Evolutionary conservation across 2,888 invertebrate genomes (phyloP), one percentile per base, ranked within the genome.

Genomic region (Brenthis daphne): DNA sequence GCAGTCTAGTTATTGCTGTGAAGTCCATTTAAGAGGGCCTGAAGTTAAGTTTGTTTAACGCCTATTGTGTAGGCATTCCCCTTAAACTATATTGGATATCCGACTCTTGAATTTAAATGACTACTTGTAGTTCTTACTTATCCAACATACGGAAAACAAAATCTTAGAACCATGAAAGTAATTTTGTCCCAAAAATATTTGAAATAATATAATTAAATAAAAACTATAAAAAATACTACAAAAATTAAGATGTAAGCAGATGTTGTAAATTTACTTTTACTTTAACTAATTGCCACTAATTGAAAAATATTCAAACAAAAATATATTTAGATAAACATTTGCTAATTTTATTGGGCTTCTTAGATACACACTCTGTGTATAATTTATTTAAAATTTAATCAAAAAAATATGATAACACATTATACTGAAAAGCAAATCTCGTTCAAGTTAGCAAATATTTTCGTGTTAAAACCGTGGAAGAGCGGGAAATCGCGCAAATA

Each of bases 1-100:
- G 78, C 78, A 77, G 75, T 82, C 83, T 84, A 72, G 85, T 87
- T 88, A 86, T 88, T 86, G 82, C 85, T 85, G 85, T 85, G 76
- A 77, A 86, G 85, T 84, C 72, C 72, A 74, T 71, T 77, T 71
- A 67, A 70, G 76, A 70, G 73, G 68, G 69, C 66, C 61, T 66
- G 60, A 60, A 70, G 64, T 53, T 65, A 73, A 72, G 60, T 69
- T 74, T 65, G 72, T 71, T 58, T 68, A 65, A 68, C 63, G 60
- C 56, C 67, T 75, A 77, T 68, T 70, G 70, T 68, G 57, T 61
- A 69, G 63, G 55, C 57, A 57, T 63, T 67, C 20, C 67, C 50
- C 58, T 53, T 60, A 53, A 57, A 64, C 58, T 68, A 58, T 58
- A 60, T 53, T 56, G 58, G 53, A 57, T 61, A 61, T 60, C 50